Conservation (phyloP, 2,113 vertebrate genomes). For the Anarrhichthys ocellatus region DNA sequence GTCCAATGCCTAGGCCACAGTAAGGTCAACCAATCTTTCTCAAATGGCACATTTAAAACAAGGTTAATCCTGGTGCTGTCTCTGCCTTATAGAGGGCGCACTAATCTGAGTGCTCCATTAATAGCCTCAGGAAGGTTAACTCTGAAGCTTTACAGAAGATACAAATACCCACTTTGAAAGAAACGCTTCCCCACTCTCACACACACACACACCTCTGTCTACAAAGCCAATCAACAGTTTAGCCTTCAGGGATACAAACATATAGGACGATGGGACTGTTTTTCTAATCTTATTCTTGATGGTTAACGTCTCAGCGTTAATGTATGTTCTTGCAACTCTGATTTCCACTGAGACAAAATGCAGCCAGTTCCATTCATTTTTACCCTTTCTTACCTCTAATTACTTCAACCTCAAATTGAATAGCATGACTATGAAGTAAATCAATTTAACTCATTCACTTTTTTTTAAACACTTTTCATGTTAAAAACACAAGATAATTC, state of each 20-base stretch:
- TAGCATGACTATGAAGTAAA: slow-evolving; percentile 22
- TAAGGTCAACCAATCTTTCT: slow-evolving; percentile 77
- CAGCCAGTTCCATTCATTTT: slow-evolving; percentile 22
- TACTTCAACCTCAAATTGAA: slow-evolving; percentile 41
- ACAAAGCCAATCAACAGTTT: slow-evolving; percentile 13
- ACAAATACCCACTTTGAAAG: slow-evolving; percentile 49
- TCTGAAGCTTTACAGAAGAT: slow-evolving; percentile 43
- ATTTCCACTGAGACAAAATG: background rate
- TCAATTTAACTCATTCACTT: slow-evolving; percentile 45
- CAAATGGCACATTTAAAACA: slow-evolving; percentile 76
- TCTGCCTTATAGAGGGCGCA: slow-evolving; percentile 62
- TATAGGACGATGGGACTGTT: background rate
- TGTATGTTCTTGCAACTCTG: slow-evolving; percentile 19
- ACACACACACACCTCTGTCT: background rate
- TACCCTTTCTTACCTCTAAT: slow-evolving; percentile 21
- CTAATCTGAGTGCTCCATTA: slow-evolving; percentile 79
- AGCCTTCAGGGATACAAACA: background rate
- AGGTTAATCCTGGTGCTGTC: slow-evolving; percentile 78
- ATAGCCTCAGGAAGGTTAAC: slow-evolving; percentile 70
- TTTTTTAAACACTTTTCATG: slow-evolving; percentile 2
- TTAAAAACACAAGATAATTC: slow-evolving; percentile 17
- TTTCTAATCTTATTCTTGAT: slow-evolving; percentile 23
- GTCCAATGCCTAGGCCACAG: slow-evolving; percentile 65
- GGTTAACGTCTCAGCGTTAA: slow-evolving; percentile 26
- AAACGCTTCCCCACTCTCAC: background rate